Evolutionary conservation across 2,888 invertebrate genomes (phyloP).

Genomic region (Parnassius glacialis): DNA sequence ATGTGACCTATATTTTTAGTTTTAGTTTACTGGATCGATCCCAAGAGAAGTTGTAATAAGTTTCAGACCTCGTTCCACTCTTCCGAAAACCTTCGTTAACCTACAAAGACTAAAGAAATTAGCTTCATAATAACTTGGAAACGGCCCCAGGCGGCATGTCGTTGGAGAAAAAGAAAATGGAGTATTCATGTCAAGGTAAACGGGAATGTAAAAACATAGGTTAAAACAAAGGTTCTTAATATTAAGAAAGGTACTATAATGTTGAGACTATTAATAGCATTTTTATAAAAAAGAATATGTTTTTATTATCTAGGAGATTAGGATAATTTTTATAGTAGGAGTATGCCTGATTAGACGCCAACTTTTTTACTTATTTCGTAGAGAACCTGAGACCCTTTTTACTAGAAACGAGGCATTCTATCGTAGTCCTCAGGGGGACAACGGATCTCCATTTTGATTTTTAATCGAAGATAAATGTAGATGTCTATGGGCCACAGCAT

Average conservation of each 20-base stretch:
- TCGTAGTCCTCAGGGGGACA: too few species aligned
- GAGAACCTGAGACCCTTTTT: too few species aligned
- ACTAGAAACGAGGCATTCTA: too few species aligned
- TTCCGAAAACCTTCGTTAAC: constrained; percentile 21
- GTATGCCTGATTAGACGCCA: too few species aligned
- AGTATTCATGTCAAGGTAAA: constrained; percentile 25
- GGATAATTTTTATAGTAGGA: too few species aligned
- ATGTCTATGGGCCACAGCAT: too few species aligned
- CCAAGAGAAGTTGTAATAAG: constrained; percentile 16
- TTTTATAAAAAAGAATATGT: too few species aligned
- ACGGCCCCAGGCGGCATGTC: constrained; percentile 11
- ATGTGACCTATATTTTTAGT: too few species aligned
- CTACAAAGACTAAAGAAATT: constrained; percentile 25
- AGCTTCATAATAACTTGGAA: constrained; percentile 21
- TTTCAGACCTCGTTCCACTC: constrained; percentile 15
- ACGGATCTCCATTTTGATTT: too few species aligned
- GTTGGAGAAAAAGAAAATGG: constrained; percentile 13
- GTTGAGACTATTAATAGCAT: not conserved
- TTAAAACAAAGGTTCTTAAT: constrained; percentile 18
- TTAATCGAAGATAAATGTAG: too few species aligned
- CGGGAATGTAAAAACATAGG: constrained; percentile 2
- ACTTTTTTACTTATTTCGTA: too few species aligned
- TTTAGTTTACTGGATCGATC: not conserved
- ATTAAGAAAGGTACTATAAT: constrained; percentile 5
- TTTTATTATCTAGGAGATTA: too few species aligned